Conservation (phyloP, 2,113 vertebrate species). For the Crotalus viridis region DNA sequence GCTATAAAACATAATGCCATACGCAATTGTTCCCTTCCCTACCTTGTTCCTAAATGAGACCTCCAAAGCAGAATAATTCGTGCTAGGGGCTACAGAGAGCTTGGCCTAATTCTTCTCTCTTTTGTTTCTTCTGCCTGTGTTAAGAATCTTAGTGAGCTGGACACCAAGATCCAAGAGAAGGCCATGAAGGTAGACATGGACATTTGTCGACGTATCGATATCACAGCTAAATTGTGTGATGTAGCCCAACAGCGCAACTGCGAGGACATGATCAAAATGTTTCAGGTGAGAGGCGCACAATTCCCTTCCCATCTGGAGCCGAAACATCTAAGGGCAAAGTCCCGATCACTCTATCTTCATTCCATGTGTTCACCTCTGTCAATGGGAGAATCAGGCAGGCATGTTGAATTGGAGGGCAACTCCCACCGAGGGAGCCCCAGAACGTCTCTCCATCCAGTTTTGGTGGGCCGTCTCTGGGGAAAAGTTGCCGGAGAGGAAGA, state of each 20-base stretch:
- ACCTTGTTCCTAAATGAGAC: neutral
- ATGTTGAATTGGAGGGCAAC: neutral
- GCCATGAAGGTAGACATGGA: conserved; percentile 99
- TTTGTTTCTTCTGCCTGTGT: neutral
- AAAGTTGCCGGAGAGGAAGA: conserved; percentile 58
- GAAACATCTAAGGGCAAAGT: neutral
- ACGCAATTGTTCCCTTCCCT: neutral
- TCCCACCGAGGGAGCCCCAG: neutral
- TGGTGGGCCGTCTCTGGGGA: conserved; percentile 28
- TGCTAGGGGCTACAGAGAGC: neutral
- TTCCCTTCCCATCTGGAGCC: neutral
- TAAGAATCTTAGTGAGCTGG: conserved; percentile 91
- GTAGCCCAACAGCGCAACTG: conserved; percentile 97
- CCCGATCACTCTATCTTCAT: conserved; percentile 37
- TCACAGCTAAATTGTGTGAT: conserved; percentile 94
- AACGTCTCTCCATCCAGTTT: conserved; percentile 13
- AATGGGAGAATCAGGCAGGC: neutral
- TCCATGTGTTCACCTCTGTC: neutral
- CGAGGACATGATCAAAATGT: conserved; percentile 93
- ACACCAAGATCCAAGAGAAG: conserved; percentile 98
- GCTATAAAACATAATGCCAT: neutral
- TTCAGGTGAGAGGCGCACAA: conserved; percentile 77
- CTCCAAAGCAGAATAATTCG: neutral
- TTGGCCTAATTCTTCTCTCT: neutral
- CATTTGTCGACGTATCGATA: conserved; percentile 96